Evolutionary conservation across 1,140 invertebrate species (phyloP), one percentile per base, ranked within the genome.

Genomic region (Ceratina australensis): DNA sequence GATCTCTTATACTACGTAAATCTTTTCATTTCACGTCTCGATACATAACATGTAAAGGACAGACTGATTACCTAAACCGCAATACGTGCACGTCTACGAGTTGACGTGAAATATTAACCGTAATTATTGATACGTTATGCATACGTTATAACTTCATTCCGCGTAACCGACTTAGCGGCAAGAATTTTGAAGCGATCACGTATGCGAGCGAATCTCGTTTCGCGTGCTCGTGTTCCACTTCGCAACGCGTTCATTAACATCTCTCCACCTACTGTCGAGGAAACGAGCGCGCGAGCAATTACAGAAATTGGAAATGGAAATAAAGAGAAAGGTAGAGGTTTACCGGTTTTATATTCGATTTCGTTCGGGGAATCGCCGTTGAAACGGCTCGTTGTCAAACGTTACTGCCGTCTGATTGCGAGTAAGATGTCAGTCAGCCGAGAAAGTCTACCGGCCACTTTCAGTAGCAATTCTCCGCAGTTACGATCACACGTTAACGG

Each of bases 271-370:
- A 64, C 56, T 57, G 69, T 50, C 67, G 64, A 22, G 49, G 56
- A 47, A 71, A 74, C 59, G 69, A 68, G 65, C 59, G 65, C 59
- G 33, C 33, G 65, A 3, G 67, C 59, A 82, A 82, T 83, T 83
- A 83, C 54, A 67, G 52, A 82, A 83, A 82, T 79, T 82, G 64
- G 64, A 61, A 79, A 54, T 60, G 65, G 57, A 82, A 82, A 79
- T 82, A 65, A 82, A 82, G 80, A 50, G 72, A 82, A 81, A 71
- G 60, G 79, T 82, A 54, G 75, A 59, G 67, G 64, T 79, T 54
- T 52, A 68, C 59, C 59, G 52, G 63, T 73, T 78, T 42, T 42
- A 42, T 73, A 73, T 79, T 42, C 56, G 74, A 59, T 60, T 57
- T 61, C 24, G 33, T 20, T 16, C 13, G 4, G 28, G 15, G 5